Conservation (phyloP, 2,113 vertebrate species). For the Rutilus rutilus region DNA sequence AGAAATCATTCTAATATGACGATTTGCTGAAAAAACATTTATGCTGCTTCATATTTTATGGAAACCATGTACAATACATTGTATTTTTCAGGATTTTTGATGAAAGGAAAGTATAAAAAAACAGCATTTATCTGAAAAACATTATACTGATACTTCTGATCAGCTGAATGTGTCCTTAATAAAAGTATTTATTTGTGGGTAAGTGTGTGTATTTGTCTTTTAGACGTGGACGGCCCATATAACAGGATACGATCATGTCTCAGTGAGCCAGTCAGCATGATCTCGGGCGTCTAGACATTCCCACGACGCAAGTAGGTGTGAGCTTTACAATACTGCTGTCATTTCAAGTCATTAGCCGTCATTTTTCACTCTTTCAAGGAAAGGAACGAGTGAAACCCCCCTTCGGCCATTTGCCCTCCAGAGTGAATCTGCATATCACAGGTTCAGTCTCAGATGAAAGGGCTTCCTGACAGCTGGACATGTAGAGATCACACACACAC, state of each 20-base stretch:
- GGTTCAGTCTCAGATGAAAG: background rate
- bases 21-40: too few species aligned
- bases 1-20: too few species aligned
- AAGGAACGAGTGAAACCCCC: background rate
- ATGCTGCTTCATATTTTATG: too few species aligned
- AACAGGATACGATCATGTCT: background rate
- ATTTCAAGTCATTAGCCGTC: constrained; percentile 9
- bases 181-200: background rate
- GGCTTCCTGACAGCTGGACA: constrained; percentile 3
- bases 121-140: background rate
- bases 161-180: background rate
- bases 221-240: too few species aligned
- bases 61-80: too few species aligned
- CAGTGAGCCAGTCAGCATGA: background rate
- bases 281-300: background rate
- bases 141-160: background rate
- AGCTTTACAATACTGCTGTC: background rate
- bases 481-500: background rate
- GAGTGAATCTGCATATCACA: constrained; percentile 6
- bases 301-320: background rate
- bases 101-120: too few species aligned
- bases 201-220: too few species aligned
- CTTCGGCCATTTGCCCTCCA: background rate
- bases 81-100: too few species aligned
- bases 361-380: constrained; percentile 23